These are phyloP conservation scores for Malthinus seriepunctatus DNA, from an alignment of 2,888 invertebrate genomes.

Conservation along the genomic window DNA sequence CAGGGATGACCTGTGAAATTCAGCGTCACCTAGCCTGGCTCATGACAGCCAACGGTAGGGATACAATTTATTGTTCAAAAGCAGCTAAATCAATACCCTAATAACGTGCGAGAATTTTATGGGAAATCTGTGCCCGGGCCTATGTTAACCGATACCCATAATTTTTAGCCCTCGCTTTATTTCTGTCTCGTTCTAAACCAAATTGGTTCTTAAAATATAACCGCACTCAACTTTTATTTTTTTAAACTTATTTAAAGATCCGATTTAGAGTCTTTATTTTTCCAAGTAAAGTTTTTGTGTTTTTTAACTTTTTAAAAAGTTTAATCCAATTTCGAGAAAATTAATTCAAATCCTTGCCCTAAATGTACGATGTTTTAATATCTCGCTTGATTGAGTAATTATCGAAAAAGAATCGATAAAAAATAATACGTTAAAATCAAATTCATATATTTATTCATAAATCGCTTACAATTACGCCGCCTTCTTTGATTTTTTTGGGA, in stretches of 20 bases:
- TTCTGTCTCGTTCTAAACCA: constrained; percentile 9
- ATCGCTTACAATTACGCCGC: no score
- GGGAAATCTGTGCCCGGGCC: constrained; percentile 23
- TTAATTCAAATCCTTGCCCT: no score
- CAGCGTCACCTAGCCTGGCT: constrained; percentile 26
- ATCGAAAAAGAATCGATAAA: no score
- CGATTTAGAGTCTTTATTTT: no score
- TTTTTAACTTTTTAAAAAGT: no score
- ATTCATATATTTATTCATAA: no score
- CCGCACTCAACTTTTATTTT: not conserved
- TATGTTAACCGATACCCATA: constrained; percentile 20
- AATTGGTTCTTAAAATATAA: not conserved
- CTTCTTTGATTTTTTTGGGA: no score
- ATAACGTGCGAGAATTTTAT: constrained; percentile 35
- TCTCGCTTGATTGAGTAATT: no score
- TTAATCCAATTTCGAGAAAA: no score
- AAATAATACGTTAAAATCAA: no score
- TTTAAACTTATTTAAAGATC: not conserved
- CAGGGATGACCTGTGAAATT: constrained; percentile 7
- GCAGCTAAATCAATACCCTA: constrained; percentile 36
- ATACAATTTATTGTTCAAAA: constrained; percentile 31
- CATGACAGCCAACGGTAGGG: constrained; percentile 27
- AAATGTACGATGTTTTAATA: no score
- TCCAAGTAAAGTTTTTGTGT: no score
- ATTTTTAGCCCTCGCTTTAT: constrained; percentile 26